Conservation (phyloP, 2,113 vertebrate genomes). For the Nansenia antarctica region DNA sequence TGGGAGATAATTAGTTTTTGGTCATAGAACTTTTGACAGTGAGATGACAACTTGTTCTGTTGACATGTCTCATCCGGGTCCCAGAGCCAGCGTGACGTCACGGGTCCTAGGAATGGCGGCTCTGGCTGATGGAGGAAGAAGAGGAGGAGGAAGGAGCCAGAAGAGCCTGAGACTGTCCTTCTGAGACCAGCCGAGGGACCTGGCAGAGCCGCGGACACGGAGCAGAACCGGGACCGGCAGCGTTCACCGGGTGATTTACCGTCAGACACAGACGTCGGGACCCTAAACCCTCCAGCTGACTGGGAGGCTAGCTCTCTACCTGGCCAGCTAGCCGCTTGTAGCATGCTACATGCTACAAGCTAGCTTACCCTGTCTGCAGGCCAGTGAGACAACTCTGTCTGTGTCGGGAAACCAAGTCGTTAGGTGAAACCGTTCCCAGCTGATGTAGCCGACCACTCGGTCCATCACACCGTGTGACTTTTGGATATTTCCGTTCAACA, state of each 20-base stretch:
- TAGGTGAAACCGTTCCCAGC: background rate
- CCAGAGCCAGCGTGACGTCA: slow-evolving; percentile 49
- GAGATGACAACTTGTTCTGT: too few species aligned
- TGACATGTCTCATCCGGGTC: slow-evolving; percentile 58
- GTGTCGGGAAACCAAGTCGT: background rate
- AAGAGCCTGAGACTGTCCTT: slow-evolving; percentile 80
- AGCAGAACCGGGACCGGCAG: slow-evolving; percentile 22
- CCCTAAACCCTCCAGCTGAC: slow-evolving; percentile 47
- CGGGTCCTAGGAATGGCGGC: slow-evolving; percentile 76
- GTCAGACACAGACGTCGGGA: slow-evolving; percentile 24
- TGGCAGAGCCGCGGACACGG: slow-evolving; percentile 29
- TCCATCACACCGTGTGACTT: background rate
- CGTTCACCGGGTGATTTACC: slow-evolving; percentile 3
- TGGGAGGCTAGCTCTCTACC: slow-evolving; percentile 57
- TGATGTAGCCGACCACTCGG: background rate
- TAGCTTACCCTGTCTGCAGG: background rate
- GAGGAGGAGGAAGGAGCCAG: slow-evolving; percentile 72
- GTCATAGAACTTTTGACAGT: too few species aligned
- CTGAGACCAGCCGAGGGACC: slow-evolving; percentile 51
- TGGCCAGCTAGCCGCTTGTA: background rate
- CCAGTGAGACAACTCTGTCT: background rate
- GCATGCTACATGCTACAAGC: background rate
- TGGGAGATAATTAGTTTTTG: too few species aligned
- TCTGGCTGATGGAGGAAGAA: slow-evolving; percentile 74
- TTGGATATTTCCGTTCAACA: too few species aligned